A percentile compares a stretch with the other conserved stretches of the same genome.
These are phyloP conservation scores for Tetrao urogallus DNA, from an alignment of 2,113 vertebrate species.

Conservation along the genomic window DNA sequence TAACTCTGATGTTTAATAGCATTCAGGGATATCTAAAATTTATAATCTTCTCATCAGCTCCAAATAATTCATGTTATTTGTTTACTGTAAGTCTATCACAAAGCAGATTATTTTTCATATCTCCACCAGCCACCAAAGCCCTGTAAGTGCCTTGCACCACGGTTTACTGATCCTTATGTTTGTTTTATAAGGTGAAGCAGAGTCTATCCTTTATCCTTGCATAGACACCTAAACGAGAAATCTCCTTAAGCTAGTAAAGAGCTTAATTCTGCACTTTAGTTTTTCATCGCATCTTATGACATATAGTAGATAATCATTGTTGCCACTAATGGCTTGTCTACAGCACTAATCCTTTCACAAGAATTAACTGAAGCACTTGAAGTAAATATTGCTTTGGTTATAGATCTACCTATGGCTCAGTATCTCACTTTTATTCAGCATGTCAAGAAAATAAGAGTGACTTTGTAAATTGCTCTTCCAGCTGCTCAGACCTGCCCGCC, in stretches of 20 bases:
- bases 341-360: constrained; percentile 49
- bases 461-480: not conserved
- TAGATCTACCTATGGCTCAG: not conserved
- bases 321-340: constrained; percentile 32
- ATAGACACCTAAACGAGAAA: constrained; percentile 7
- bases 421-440: not conserved
- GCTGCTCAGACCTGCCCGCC: not conserved
- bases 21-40: not conserved
- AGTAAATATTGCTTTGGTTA: constrained; percentile 3
- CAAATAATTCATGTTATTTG: constrained; percentile 16
- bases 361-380: constrained; percentile 17
- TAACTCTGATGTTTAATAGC: constrained; percentile 1
- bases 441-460: not conserved
- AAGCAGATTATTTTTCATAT: not conserved
- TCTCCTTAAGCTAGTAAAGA: constrained; percentile 37
- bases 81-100: not conserved
- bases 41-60: not conserved
- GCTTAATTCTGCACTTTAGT: constrained; percentile 56
- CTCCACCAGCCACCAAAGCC: not conserved
- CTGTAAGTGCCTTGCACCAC: not conserved
- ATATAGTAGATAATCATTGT: not conserved
- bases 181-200: constrained; percentile 29
- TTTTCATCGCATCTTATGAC: constrained; percentile 43
- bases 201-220: not conserved
- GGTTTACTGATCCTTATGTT: not conserved